phyloP scores from a whole-genome alignment of 2,113 vertebrate genomes.

The Ammodytes dubius region DNA sequence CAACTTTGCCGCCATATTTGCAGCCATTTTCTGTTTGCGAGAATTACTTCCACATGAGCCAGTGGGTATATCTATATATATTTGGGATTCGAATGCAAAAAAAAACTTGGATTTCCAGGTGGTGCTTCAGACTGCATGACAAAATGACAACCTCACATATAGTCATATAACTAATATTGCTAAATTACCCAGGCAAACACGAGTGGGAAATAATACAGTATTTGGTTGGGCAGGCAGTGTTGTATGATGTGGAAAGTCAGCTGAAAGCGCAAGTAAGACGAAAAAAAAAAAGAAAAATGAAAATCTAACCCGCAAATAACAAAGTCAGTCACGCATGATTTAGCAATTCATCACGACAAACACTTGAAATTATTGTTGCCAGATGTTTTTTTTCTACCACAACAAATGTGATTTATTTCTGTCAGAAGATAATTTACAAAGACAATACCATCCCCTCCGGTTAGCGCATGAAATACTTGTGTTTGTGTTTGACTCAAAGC shows the following conservation, averaged over 20 bases:
- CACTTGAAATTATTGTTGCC: conserved; percentile 22
- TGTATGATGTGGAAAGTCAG: not conserved
- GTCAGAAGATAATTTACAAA: not conserved
- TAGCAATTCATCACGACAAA: conserved; percentile 34
- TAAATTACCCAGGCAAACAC: not conserved
- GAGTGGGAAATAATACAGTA: not conserved
- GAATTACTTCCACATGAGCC: conserved; percentile 50
- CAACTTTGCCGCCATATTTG: conserved; percentile 18
- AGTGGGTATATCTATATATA: conserved; percentile 57
- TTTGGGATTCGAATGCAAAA: conserved; percentile 38
- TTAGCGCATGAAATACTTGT: not conserved
- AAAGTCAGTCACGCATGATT: conserved; percentile 9
- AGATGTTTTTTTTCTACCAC: conserved; percentile 55
- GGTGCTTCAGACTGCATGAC: conserved; percentile 26
- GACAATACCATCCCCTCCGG: not conserved
- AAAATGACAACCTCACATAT: conserved; percentile 3
- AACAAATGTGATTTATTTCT: not conserved
- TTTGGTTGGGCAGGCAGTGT: not conserved
- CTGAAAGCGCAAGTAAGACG: not conserved
- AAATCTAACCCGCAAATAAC: conserved; percentile 31
- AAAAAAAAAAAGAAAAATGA: conserved; percentile 21
- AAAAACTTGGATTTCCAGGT: not conserved
- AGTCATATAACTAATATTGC: conserved; percentile 9
- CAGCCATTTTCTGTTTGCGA: conserved; percentile 42
- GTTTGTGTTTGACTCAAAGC: not conserved